Base-by-base conservation (phyloP, 2,797 vertebrate genomes). In the Phrynocephalus vlangalii region DNA sequence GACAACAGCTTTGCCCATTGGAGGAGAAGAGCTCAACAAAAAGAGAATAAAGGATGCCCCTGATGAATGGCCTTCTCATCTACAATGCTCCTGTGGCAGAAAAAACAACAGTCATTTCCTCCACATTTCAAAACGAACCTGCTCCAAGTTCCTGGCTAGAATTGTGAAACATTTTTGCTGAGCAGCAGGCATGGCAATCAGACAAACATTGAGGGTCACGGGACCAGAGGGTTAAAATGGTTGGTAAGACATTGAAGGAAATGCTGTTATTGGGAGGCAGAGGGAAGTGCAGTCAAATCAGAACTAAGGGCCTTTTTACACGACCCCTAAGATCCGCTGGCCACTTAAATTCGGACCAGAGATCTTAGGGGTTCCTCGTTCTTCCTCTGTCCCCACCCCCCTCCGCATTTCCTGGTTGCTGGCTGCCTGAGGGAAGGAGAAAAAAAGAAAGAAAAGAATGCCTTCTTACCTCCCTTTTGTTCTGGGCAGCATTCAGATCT, bases 111-210 rank as follows among this genome's bases (percentile, higher is more conserved):
- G 11, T 50, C 5, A 11, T 9, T 63, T 44, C 18, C 30, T 67
- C 52, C 50, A n/a, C 18, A 28, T 81, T 80, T 66, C n/a, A 85
- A 88, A 87, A 70, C 76, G 16, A 26, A 26, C 78, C 86, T 89
- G 73, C 79, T 87, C 81, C 68, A 85, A 91, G 85, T 38, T 84
- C 82, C 90, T 91, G 82, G 8, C 7, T 70, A 48, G 68, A 81
- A 30, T 85, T 87, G 87, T 1, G 8, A 79, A 84, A 89, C 60
- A 87, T 84, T 0, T 0, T 0, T 2, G 28, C 3, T 5, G 28
- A 70, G 44, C 33, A 26, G 16, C 44, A 52, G 44, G 16, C 13
- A 50, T 66, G 30, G 71, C 33, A 28, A 11, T 3, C n/a, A 60
- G 22, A 52, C n/a, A 67, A 48, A 50, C 10, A 66, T 67, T 22